Base-by-base conservation (phyloP, 2,113 vertebrate genomes). In the Sporophila hypoxantha region DNA sequence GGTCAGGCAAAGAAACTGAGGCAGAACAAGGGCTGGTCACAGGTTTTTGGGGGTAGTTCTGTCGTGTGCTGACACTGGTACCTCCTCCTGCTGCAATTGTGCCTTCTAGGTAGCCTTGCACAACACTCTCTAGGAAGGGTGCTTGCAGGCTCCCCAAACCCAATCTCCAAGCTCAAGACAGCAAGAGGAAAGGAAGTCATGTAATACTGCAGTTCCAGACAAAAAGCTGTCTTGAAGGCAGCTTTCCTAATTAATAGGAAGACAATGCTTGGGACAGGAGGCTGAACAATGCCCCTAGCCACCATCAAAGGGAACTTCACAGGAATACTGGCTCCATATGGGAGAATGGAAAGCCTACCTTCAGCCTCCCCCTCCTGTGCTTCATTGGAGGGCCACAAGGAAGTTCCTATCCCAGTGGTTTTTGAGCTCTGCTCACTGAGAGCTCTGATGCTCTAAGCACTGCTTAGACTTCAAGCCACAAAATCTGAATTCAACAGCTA, bases 1-100 rank as follows among this genome's bases (percentile, higher is more conserved):
- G 59, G 76, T 34, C 34, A 27, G 69, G 22, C 32, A 57, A 77
- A 82, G 91, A 90, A 94, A 76, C 87, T 59, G 62, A 94, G 71
- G 79, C 79, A 93, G 37, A 68, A 75, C 17, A 52, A 6, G 15
- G n/a, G 47, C 36, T 70, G 47, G 14, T 74, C 64, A 52, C 39
- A 52, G n/a, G 13, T 41, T 71, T 69, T 8, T 42, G 16, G 11
- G 46, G 15, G 12, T 64, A 47, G 21, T n/a, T 85, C 57, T 68
- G 29, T 46, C 11, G 0, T 20, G 17, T 27, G 61, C 25, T 8
- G 3, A 12, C 61, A 21, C 29, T n/a, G 18, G 9, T 36, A 52
- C 36, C 17, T 50, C 59, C 27, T 69, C 26, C 53, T 50, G 17
- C 59, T 76, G 39, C 34, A 57, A 5, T 8, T 8, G 0, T 46